Evolutionary conservation across 2,113 vertebrate species (phyloP).

Genomic region (Turnix velox): DNA sequence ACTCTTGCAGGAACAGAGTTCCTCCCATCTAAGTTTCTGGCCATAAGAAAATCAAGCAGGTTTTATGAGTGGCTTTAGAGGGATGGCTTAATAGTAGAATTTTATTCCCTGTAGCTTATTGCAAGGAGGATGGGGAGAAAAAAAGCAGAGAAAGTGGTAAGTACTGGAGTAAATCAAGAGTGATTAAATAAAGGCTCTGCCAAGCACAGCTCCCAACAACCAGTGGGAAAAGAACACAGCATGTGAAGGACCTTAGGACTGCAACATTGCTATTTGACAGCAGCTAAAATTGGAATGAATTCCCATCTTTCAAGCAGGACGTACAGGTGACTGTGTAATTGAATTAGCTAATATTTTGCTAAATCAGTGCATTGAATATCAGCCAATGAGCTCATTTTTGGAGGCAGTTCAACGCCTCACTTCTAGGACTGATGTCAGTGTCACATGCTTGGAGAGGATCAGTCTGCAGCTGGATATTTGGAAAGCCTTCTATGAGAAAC

Average conservation of each 20-base stretch:
- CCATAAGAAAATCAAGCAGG: background rate
- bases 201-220: background rate
- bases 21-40: background rate
- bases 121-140: background rate
- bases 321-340: conserved; percentile 22
- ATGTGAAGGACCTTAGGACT: background rate
- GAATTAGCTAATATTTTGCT: conserved; percentile 29
- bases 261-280: background rate
- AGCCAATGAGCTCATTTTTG: conserved; percentile 55
- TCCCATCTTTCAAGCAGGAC: background rate
- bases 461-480: conserved; percentile 63
- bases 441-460: conserved; percentile 63
- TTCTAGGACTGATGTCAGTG: conserved; percentile 65
- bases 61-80: background rate
- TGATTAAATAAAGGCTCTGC: background rate
- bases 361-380: conserved; percentile 36
- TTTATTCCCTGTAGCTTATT: background rate
- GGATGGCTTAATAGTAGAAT: background rate
- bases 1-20: background rate
- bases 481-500: conserved; percentile 52
- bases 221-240: background rate
- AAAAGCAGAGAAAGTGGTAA: background rate
- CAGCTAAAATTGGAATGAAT: background rate
- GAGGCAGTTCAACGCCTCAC: conserved; percentile 43
- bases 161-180: background rate